A percentile compares a stretch with the other conserved stretches of the same genome.
phyloP scores from a whole-genome alignment of 2,888 invertebrate species.

The Beris chalybata region DNA sequence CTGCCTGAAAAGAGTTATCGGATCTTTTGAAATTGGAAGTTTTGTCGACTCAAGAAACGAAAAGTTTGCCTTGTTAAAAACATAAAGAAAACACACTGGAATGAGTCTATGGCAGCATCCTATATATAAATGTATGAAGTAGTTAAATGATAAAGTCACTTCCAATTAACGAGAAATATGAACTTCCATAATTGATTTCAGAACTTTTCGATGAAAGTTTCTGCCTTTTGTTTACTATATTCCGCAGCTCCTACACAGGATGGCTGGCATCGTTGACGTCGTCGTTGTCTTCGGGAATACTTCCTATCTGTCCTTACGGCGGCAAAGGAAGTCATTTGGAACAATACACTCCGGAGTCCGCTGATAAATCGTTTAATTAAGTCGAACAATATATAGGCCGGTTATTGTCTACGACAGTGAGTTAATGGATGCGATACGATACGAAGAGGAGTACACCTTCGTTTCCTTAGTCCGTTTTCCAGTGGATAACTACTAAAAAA shows the following conservation, averaged over 20 bases:
- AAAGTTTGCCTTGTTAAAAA: too few species aligned
- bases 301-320: slow-evolving; percentile 7
- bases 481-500: too few species aligned
- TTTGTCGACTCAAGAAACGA: too few species aligned
- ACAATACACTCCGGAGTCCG: slow-evolving; percentile 23
- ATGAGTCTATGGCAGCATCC: too few species aligned
- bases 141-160: slow-evolving; percentile 28
- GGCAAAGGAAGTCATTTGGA: slow-evolving; percentile 12
- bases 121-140: too few species aligned
- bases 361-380: slow-evolving; percentile 33
- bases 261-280: slow-evolving; percentile 3
- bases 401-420: too few species aligned
- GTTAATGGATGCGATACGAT: too few species aligned
- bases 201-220: slow-evolving; percentile 28
- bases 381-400: slow-evolving; percentile 17
- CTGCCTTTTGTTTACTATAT: slow-evolving; percentile 12
- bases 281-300: slow-evolving; percentile 7
- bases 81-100: too few species aligned
- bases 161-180: slow-evolving; percentile 13
- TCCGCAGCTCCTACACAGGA: slow-evolving; percentile 8
- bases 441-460: too few species aligned
- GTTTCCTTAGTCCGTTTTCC: too few species aligned
- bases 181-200: slow-evolving; percentile 31
- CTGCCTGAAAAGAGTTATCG: too few species aligned
- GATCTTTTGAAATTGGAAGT: too few species aligned